Base-by-base conservation (phyloP, 2,113 vertebrate genomes). In the Bucco capensis region DNA sequence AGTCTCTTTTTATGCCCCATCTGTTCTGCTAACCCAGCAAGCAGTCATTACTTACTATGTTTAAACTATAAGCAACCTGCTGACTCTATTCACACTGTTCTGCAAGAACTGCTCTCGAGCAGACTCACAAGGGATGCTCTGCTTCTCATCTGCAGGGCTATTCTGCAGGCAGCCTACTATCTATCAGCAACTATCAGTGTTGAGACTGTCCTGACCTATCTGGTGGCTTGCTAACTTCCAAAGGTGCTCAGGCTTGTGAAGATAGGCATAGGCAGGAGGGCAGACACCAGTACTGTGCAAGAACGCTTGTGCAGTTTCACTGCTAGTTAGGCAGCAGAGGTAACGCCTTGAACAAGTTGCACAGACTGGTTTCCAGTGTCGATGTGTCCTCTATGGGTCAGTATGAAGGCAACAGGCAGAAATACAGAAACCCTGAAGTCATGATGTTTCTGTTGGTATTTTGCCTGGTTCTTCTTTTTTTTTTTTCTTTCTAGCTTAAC, bases 21-120 rank as follows among this genome's bases (percentile, higher is more conserved):
- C 18, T 72, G 56, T 56, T 91, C 82, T 82, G 65, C 57, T 75
- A 75, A 54, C 54, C 42, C 80, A 93, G 89, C 69, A 86, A 81
- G 92, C 40, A 51, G 53, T 56, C 77, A 0, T 7, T 66, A 28
- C 61, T 70, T 42, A n/a, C 42, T 18, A 24, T 8, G 35, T 86
- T 81, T 83, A 62, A 92, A 94, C 74, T 56, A 54, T 12, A 74
- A 79, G 60, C 69, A 64, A 23, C 37, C 56, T 86, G 72, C 83
- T 74, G 83, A 56, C 30, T 83, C 40, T 75, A 21, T 56, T 89
- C 38, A 19, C 23, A 2, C 14, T 15, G 66, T 49, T 84, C 65
- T 78, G 54, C 50, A 49, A 65, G 83, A 79, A 38, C 60, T 80
- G 64, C 64, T 83, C 7, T 47, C 9, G 73, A 88, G 76, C 80